Evolutionary conservation across 2,113 vertebrate species (phyloP).

Genomic region (Promerops cafer): DNA sequence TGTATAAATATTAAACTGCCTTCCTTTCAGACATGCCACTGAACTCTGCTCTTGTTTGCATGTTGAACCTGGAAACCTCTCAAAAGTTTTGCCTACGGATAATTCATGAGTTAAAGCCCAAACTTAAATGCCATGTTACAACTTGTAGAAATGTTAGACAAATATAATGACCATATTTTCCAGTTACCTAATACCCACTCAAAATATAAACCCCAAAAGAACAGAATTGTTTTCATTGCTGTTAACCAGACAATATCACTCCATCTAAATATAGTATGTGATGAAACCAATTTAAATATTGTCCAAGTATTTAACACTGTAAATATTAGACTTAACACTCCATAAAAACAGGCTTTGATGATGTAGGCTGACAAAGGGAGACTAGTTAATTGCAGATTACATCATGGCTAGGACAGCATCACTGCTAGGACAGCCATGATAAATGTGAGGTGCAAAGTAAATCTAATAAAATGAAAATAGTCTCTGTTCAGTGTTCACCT

Average conservation of each 20-base stretch:
- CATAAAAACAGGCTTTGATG: conserved; percentile 62
- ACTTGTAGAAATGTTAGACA: conserved; percentile 64
- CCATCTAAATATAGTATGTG: conserved; percentile 62
- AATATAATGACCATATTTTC: conserved; percentile 66
- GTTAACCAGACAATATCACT: conserved; percentile 65
- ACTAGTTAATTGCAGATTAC: conserved; percentile 69
- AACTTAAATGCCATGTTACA: conserved; percentile 64
- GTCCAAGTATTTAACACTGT: conserved; percentile 64
- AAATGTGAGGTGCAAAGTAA: conserved; percentile 57
- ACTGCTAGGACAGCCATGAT: conserved; percentile 32
- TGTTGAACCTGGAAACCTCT: conserved; percentile 62
- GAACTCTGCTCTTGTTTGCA: conserved; percentile 44
- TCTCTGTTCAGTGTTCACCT: conserved; percentile 29
- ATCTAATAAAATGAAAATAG: conserved; percentile 42
- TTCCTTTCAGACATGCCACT: conserved; percentile 37
- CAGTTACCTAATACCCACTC: conserved; percentile 61
- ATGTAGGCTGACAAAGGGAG: conserved; percentile 65
- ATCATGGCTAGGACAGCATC: conserved; percentile 60
- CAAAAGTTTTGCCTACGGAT: conserved; percentile 41
- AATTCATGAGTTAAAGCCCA: conserved; percentile 61
- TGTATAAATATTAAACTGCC: conserved; percentile 41
- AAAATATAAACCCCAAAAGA: conserved; percentile 56
- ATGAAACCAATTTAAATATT: conserved; percentile 69
- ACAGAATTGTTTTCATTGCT: conserved; percentile 59
- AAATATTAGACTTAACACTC: conserved; percentile 66